Percentiles rank a stretch among this genome's conserved stretches.
These are phyloP conservation scores for Lethenteron camtschaticum DNA, from an alignment of 2,113 vertebrate species.

Conservation along the genomic window DNA sequence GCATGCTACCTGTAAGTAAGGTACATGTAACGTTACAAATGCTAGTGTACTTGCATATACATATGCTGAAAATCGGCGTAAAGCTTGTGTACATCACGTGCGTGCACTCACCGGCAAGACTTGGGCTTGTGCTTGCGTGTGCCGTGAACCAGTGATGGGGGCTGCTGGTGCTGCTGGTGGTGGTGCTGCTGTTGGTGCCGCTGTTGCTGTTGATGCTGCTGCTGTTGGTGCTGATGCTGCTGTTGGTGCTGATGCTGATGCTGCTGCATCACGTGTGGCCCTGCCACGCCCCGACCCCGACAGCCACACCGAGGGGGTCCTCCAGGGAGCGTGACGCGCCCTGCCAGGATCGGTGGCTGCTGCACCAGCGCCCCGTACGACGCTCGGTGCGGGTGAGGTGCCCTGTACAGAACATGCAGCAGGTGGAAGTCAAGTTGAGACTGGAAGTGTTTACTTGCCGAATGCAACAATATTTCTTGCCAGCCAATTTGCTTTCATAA, in stretches of 20 bases:
- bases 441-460: too few species aligned
- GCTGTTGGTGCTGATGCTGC: too few species aligned
- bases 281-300: background rate
- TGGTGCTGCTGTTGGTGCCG: conserved; percentile 4
- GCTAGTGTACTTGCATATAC: too few species aligned
- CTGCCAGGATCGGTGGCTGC: conserved; percentile 3
- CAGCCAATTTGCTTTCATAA: too few species aligned
- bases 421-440: background rate
- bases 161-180: conserved; percentile 2
- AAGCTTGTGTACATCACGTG: too few species aligned
- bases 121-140: conserved; percentile 2
- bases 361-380: background rate
- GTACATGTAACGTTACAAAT: too few species aligned
- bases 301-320: background rate
- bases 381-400: background rate
- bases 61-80: too few species aligned
- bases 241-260: too few species aligned
- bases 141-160: background rate
- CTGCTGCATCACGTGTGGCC: too few species aligned
- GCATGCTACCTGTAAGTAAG: too few species aligned
- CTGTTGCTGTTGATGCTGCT: background rate
- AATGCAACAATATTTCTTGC: too few species aligned
- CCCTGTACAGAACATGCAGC: background rate
- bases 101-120: background rate
- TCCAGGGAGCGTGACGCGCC: background rate